These are phyloP conservation scores for Limnothrissa miodon DNA, from an alignment of 2,113 vertebrate species.

Conservation along the genomic window DNA sequence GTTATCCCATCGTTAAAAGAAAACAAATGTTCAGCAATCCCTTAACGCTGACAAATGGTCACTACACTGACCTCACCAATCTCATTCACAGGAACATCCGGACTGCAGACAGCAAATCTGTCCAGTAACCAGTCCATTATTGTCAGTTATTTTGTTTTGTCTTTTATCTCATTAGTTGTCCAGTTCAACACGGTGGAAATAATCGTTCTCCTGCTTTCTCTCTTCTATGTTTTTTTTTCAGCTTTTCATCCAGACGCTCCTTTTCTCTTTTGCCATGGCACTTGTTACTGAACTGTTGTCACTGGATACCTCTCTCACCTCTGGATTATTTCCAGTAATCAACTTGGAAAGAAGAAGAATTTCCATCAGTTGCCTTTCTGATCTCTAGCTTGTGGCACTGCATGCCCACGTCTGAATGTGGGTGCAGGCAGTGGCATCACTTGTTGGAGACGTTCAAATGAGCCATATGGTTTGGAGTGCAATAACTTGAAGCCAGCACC, in stretches of 20 bases:
- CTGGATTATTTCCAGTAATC: neutral
- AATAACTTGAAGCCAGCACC: conserved; percentile 67
- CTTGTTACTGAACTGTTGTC: neutral
- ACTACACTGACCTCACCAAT: conserved; percentile 50
- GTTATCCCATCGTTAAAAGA: conserved; percentile 49
- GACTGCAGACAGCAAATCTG: conserved; percentile 2
- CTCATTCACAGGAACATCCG: conserved; percentile 22
- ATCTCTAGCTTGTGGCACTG: neutral
- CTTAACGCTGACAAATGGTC: conserved; percentile 53
- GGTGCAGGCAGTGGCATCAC: conserved; percentile 37
- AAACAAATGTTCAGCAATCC: conserved; percentile 49
- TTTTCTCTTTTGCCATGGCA: neutral
- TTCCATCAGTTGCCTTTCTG: conserved; percentile 2
- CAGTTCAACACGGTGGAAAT: neutral
- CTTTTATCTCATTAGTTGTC: conserved; percentile 5
- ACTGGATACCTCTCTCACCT: neutral
- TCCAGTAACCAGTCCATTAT: neutral
- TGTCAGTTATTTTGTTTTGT: neutral
- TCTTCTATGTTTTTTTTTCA: neutral
- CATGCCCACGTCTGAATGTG: conserved; percentile 22
- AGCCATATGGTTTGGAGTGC: conserved; percentile 69
- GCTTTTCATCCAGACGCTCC: neutral
- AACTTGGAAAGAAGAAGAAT: neutral
- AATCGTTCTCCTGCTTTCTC: neutral
- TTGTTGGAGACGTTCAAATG: conserved; percentile 46